Evolutionary conservation across 2,888 invertebrate genomes (phyloP).

Genomic region (Cryptophagus acutangulus): DNA sequence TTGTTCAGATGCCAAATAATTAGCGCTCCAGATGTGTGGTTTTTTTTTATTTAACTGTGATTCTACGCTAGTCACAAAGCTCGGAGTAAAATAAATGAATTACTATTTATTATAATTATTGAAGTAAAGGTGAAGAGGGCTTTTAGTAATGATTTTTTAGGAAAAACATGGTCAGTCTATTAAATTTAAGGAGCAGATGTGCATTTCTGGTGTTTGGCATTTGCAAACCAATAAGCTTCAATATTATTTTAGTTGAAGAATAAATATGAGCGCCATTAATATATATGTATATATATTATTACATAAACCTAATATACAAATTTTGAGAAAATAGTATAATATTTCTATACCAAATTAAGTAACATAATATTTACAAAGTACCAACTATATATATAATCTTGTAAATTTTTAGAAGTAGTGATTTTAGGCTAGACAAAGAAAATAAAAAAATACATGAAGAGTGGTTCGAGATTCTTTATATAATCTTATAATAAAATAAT

Average conservation of each 20-base stretch:
- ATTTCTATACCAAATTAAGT: slow-evolving; percentile 47
- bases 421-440: slow-evolving; percentile 33
- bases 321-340: slow-evolving; percentile 39
- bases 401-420: slow-evolving; percentile 44
- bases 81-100: slow-evolving; percentile 29
- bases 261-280: no score
- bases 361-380: slow-evolving; percentile 57
- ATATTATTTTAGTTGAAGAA: no score
- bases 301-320: no score
- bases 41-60: slow-evolving; percentile 36
- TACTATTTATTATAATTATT: no score
- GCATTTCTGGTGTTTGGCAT: no score
- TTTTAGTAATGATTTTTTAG: no score
- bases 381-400: slow-evolving; percentile 56
- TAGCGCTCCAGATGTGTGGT: slow-evolving; percentile 39
- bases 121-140: no score
- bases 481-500: not conserved
- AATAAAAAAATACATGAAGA: slow-evolving; percentile 25
- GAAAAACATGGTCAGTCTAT: no score
- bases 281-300: no score
- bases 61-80: slow-evolving; percentile 43
- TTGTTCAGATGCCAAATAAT: slow-evolving; percentile 42
- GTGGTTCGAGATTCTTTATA: slow-evolving; percentile 22
- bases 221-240: no score
- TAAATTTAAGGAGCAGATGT: no score